These are phyloP conservation scores for Corythoichthys intestinalis DNA, from an alignment of 2,113 vertebrate species.

Conservation along the genomic window DNA sequence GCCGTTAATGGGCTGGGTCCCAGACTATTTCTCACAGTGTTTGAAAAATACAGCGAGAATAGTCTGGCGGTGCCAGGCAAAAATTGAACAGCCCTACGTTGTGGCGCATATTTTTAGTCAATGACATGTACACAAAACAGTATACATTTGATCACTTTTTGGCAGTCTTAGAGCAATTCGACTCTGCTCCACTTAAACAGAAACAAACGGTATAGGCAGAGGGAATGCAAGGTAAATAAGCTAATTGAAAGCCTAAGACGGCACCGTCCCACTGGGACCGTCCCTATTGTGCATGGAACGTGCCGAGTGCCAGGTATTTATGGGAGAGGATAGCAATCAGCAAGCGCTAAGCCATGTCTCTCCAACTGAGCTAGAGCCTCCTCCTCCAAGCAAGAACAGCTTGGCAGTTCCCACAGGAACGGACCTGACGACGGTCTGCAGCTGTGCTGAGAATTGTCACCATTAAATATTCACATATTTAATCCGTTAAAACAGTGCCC, in stretches of 20 bases:
- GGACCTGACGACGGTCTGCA: constrained; percentile 68
- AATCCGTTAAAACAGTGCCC: constrained; percentile 62
- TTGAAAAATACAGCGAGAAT: no score
- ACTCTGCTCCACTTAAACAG: constrained; percentile 16
- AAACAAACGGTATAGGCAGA: constrained; percentile 30
- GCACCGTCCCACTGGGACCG: constrained; percentile 40
- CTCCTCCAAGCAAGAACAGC: constrained; percentile 68
- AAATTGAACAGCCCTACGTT: no score
- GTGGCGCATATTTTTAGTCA: no score
- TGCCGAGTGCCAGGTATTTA: constrained; percentile 61
- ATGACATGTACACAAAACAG: no score
- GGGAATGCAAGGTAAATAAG: constrained; percentile 23
- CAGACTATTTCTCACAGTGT: no score
- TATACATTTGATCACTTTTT: no score
- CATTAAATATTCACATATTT: constrained; percentile 80
- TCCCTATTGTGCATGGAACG: constrained; percentile 41
- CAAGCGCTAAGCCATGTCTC: constrained; percentile 59
- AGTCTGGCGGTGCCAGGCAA: no score
- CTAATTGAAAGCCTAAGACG: constrained; percentile 70
- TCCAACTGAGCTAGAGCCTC: constrained; percentile 58
- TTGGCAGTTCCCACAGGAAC: constrained; percentile 66
- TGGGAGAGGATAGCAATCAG: constrained; percentile 45
- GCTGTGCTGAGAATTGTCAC: constrained; percentile 72
- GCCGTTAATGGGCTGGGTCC: no score
- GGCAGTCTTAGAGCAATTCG: no score